Evolutionary conservation across 2,888 invertebrate genomes (phyloP).

Genomic region (Eristalis pertinax): DNA sequence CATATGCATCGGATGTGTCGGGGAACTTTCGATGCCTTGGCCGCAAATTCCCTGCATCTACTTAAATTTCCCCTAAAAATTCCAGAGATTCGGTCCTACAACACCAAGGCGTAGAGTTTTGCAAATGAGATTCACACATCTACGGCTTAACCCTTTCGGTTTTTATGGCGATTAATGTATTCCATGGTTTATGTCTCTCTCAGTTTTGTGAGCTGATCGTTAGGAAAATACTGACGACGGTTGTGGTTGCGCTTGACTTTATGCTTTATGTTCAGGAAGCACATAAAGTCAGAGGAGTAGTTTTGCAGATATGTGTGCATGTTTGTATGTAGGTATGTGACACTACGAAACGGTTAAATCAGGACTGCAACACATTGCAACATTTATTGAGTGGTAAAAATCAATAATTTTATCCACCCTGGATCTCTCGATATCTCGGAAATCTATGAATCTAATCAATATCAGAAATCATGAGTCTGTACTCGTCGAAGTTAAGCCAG

Average conservation of each 20-base stretch:
- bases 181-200: not conserved
- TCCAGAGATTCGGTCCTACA: not conserved
- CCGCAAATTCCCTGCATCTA: not conserved
- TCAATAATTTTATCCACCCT: no score
- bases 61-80: not conserved
- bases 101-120: not conserved
- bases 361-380: no score
- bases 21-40: not conserved
- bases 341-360: not conserved
- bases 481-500: no score
- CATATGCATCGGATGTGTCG: not conserved
- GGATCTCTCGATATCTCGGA: not conserved
- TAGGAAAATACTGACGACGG: not conserved
- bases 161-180: not conserved
- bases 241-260: not conserved
- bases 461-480: no score
- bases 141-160: not conserved
- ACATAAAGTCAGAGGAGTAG: not conserved
- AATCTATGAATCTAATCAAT: no score
- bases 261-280: not conserved
- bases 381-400: no score
- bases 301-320: not conserved
- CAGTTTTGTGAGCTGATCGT: not conserved
- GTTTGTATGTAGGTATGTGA: not conserved
- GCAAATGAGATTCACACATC: not conserved